These are phyloP conservation scores for Zaprionus ornatus DNA, from an alignment of 1,140 invertebrate genomes.

Conservation along the genomic window DNA sequence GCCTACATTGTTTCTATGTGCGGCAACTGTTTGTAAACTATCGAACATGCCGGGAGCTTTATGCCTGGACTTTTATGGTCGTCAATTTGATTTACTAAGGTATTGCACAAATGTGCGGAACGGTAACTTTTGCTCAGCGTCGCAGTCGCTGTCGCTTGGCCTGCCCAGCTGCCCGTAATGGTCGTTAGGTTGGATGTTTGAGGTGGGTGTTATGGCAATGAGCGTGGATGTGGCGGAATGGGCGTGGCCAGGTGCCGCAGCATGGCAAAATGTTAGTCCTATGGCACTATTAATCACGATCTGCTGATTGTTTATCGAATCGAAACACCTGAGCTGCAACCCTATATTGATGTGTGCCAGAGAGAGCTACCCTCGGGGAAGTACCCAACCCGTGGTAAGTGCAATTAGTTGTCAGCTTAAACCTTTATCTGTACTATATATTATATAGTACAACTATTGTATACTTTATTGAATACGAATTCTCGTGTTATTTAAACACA, in stretches of 20 bases:
- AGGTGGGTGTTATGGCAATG: not conserved
- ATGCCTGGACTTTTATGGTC: constrained; percentile 12
- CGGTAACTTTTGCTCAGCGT: constrained; percentile 2
- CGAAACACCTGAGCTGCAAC: constrained; percentile 52
- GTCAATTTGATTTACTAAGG: constrained; percentile 61
- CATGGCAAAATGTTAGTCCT: not conserved
- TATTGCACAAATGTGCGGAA: constrained; percentile 8
- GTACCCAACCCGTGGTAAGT: not conserved
- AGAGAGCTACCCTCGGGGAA: not conserved
- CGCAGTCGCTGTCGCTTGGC: not conserved
- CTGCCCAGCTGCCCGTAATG: constrained; percentile 48
- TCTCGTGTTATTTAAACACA: not conserved
- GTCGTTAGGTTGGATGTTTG: constrained; percentile 41
- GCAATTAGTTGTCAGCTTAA: not conserved
- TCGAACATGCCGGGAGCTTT: constrained; percentile 2
- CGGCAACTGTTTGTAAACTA: constrained; percentile 15
- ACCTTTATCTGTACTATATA: not conserved
- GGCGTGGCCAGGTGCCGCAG: constrained; percentile 37
- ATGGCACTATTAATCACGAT: constrained; percentile 68
- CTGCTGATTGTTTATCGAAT: constrained; percentile 71
- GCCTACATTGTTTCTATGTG: not conserved
- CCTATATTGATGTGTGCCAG: not conserved
- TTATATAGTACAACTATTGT: not conserved
- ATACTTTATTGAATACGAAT: not conserved
- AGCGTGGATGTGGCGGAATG: not conserved